A percentile compares a stretch with the other conserved stretches of the same genome.
Conservation (phyloP, 2,888 invertebrate species). For the Tortricodes alternella region DNA sequence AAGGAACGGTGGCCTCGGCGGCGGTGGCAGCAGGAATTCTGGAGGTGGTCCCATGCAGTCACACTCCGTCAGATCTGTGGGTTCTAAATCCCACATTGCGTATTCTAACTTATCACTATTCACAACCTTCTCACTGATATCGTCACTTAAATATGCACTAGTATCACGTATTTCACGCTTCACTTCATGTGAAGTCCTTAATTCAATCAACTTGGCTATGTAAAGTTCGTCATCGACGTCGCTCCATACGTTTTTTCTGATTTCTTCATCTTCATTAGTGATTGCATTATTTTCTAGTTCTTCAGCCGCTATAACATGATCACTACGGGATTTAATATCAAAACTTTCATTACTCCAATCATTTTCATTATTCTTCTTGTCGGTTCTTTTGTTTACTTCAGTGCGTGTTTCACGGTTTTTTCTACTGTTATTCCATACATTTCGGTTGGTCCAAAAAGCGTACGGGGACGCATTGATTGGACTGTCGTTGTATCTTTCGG, state of each 20-base stretch:
- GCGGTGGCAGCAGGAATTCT: slow-evolving; percentile 88
- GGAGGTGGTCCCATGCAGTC: slow-evolving; percentile 90
- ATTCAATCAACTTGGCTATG: slow-evolving; percentile 73
- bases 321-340: slow-evolving; percentile 6
- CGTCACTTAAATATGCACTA: slow-evolving; percentile 67
- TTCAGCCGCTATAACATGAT: slow-evolving; percentile 63
- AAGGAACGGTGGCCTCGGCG: slow-evolving; percentile 88
- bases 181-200: slow-evolving; percentile 74
- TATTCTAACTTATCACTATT: slow-evolving; percentile 82
- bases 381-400: slow-evolving; percentile 32
- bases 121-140: slow-evolving; percentile 79
- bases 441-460: slow-evolving; percentile 69
- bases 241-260: slow-evolving; percentile 75
- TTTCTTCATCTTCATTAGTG: slow-evolving; percentile 60
- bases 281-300: slow-evolving; percentile 40
- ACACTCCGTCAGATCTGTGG: slow-evolving; percentile 87
- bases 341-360: slow-evolving; percentile 20
- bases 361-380: slow-evolving; percentile 26
- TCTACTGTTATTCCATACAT: slow-evolving; percentile 51
- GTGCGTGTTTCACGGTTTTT: slow-evolving; percentile 31
- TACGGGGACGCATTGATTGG: slow-evolving; percentile 72
- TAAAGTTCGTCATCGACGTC: slow-evolving; percentile 78
- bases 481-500: slow-evolving; percentile 68
- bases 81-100: slow-evolving; percentile 88
- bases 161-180: slow-evolving; percentile 77